A percentile compares a stretch with the other conserved stretches of the same genome.
Conservation (phyloP, 2,113 vertebrate genomes). For the Bos taurus region DNA sequence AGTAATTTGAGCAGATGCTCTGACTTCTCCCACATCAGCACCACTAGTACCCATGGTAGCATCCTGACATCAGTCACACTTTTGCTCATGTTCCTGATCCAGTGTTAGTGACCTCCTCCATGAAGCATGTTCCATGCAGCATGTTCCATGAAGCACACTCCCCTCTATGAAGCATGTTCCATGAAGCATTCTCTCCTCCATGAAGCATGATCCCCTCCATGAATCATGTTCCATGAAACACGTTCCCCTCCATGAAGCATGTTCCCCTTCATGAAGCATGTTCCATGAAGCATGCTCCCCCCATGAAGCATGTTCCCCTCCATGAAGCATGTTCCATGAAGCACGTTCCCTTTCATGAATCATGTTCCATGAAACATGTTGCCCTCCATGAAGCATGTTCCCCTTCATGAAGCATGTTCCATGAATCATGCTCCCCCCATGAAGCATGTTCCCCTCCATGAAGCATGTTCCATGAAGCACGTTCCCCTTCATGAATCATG, state of each 20-base stretch:
- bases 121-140: too few species aligned
- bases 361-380: not conserved
- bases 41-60: too few species aligned
- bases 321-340: not conserved
- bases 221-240: too few species aligned
- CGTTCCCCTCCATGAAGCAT: not conserved
- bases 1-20: not conserved
- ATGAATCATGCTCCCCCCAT: not conserved
- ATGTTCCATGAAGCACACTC: not conserved
- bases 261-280: not conserved
- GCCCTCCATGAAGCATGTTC: too few species aligned
- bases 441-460: not conserved
- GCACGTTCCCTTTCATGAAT: too few species aligned
- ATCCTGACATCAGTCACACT: not conserved
- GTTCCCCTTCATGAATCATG: too few species aligned
- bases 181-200: too few species aligned
- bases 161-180: not conserved
- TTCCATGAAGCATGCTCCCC: fast-evolving
- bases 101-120: not conserved
- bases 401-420: too few species aligned
- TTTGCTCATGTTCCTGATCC: not conserved
- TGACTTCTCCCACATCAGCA: not conserved
- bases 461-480: not conserved
- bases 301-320: too few species aligned
- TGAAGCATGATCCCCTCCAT: too few species aligned